Percentiles rank a stretch among this genome's conserved stretches.
Conservation (phyloP, 1,140 invertebrate species). For the Stegodyphus dumicola region DNA sequence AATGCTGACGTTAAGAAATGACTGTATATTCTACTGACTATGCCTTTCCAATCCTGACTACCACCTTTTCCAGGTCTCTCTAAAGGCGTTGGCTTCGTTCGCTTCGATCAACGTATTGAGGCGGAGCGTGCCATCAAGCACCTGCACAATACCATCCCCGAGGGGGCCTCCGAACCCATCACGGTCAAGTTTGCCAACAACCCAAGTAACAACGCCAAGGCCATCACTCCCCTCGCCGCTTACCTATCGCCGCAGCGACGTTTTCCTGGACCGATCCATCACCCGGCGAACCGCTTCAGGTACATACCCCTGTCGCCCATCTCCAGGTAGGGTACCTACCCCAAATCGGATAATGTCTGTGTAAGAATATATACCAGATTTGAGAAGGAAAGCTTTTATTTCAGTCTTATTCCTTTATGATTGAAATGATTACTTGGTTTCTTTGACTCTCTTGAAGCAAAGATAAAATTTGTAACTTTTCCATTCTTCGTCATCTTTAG, state of each 20-base stretch:
- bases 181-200: conserved; percentile 99
- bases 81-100: conserved; percentile 98
- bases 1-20: neutral
- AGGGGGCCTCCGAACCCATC: conserved; percentile 94
- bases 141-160: conserved; percentile 94
- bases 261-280: conserved; percentile 91
- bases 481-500: too few relatives aligned
- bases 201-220: conserved; percentile 91
- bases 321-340: conserved; percentile 9
- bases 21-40: neutral
- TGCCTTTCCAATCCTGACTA: conserved; percentile 59
- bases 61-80: conserved; percentile 80
- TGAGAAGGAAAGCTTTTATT: conserved; percentile 5
- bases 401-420: too few relatives aligned
- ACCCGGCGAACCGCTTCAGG: conserved; percentile 90
- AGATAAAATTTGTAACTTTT: too few relatives aligned
- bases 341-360: neutral
- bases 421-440: too few relatives aligned
- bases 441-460: too few relatives aligned
- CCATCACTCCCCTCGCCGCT: conserved; percentile 88
- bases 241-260: conserved; percentile 79
- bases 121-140: conserved; percentile 97
- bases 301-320: conserved; percentile 68
- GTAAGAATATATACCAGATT: neutral
- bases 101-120: conserved; percentile 96